Evolutionary conservation across 2,113 vertebrate species (phyloP), one percentile per base, ranked within the genome.

Genomic region (Chloebia gouldiae): DNA sequence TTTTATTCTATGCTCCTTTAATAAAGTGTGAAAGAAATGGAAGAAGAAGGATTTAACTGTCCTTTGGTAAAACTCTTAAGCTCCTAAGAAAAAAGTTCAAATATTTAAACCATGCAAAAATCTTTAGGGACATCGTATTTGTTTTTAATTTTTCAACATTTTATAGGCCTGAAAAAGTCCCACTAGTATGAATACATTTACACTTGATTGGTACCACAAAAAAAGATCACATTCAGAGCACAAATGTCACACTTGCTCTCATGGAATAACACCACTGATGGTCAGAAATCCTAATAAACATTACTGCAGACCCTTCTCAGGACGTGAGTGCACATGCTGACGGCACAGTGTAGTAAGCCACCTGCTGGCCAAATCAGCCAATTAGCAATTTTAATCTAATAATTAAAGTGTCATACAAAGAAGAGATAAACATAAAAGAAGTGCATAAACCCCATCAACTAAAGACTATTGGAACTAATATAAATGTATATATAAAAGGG

Each of bases 291-390:
- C 39, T 40, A 92, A 82, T 31, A 92, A 88, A 45, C 42, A 44
- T 69, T 54, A 71, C 54, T 63, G 56, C 40, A 79, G 83, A 20
- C 59, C 80, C 76, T 85, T 90, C 63, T 44, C 56, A 49, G 75
- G 91, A 85, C 19, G 7, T 27, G 45, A 66, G 54, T 68, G 63
- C 50, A 53, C n/a, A 59, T 11, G 50, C 69, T 21, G 84, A 97
- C 96, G 96, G 60, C 49, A 91, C 86, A 98, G 98, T 69, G 63
- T 90, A 95, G 96, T 79, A 94, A 97, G 98, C 96, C 98, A 98
- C 96, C 98, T 98, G 96, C 97, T 97, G 98, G 98, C 90, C 96
- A 97, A 86, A 97, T 35, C 57, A 88, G 86, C 91, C 95, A 97
- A 97, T 97, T 94, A 97, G 70, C 72, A 54, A 78, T 64, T 94